Evolutionary conservation across 2,797 vertebrate genomes (phyloP), one percentile per base, ranked within the genome.

Genomic region (Rhincodon typus): DNA sequence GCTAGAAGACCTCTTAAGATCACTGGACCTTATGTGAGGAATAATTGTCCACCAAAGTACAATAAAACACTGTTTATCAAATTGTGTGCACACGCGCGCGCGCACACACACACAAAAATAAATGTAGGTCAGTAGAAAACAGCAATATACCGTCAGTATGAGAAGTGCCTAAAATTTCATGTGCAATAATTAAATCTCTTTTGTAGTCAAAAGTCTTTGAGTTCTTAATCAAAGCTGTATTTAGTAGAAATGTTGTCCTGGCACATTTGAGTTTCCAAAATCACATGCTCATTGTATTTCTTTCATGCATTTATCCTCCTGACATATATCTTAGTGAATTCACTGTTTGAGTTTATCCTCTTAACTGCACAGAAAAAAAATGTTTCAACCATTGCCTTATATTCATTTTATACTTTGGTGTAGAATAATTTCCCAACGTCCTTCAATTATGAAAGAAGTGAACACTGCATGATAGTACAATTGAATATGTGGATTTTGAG

Each of bases 171-270:
- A 91, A 91, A 3, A 34, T 67, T 12, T 67, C 57, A 91, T 38
- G 17, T 34, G 62, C 57, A 67, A 8, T 57, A 91, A 67, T 67
- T 91, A 62, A 62, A 67, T 66, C 57, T 91, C 57, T 66, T 38
- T 67, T 19, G 5, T 91, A 67, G 42, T 84, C 82, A 84, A 46
- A 84, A 6, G 82, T 46, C 42, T 25, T 91, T 91, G 15, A n/a
- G 34, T 19, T 67, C 57, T 91, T 90, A 30, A 34, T 57, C 87
- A 90, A 91, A 38, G 88, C 88, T 91, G 88, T 91, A n/a, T 66
- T 91, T 91, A 91, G 57, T 91, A n/a, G 62, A 66, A 66, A n/a
- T 91, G 62, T n/a, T 66, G 17, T 66, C n/a, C 5, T 91, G 53
- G 53, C 87, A 90, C 34, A n/a, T 34, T 91, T 66, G 7, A 91